These are phyloP conservation scores for Catostylus mosaicus DNA, from an alignment of 30 jellyfish, hydroid and myxozoan genomes.

Conservation along the genomic window DNA sequence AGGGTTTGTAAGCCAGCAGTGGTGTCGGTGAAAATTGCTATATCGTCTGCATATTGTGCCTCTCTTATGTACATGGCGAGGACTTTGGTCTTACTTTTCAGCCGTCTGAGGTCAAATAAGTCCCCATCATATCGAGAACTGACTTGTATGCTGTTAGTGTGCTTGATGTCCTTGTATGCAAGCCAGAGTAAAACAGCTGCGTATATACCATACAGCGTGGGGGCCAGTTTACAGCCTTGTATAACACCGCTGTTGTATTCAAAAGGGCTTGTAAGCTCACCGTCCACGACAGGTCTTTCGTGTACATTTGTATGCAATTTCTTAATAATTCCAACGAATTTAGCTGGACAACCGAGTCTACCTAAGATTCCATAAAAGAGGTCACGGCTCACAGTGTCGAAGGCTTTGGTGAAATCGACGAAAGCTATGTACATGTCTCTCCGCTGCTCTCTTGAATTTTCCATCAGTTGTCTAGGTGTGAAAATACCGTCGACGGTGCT, in stretches of 20 bases:
- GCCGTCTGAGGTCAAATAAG: conserved; percentile 66
- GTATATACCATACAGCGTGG: conserved; percentile 55
- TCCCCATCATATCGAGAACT: conserved; percentile 67
- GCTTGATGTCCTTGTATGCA: conserved; percentile 48
- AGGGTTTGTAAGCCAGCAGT: conserved; percentile 59
- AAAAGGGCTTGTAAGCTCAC: conserved; percentile 51
- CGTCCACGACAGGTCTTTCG: conserved; percentile 68
- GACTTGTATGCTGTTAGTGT: conserved; percentile 43
- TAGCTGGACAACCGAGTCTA: conserved; percentile 73
- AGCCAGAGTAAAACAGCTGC: conserved; percentile 72
- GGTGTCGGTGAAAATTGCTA: conserved; percentile 66
- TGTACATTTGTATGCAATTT: conserved; percentile 37
- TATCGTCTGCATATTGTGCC: conserved; percentile 72
- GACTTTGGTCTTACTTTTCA: conserved; percentile 45
- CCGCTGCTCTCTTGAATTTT: no score
- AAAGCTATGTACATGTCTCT: conserved; percentile 65
- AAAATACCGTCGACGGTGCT: no score
- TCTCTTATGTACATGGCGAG: conserved; percentile 55
- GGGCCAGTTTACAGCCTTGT: conserved; percentile 74
- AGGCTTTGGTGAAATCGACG: conserved; percentile 77
- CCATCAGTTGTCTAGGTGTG: no score
- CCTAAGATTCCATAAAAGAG: conserved; percentile 40
- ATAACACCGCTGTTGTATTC: conserved; percentile 71
- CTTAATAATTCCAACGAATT: conserved; percentile 53
- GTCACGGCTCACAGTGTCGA: conserved; percentile 70